Evolutionary conservation across 37 sponge, comb jelly and placozoan species (phyloP).

Genomic region (Bolinopsis microptera): DNA sequence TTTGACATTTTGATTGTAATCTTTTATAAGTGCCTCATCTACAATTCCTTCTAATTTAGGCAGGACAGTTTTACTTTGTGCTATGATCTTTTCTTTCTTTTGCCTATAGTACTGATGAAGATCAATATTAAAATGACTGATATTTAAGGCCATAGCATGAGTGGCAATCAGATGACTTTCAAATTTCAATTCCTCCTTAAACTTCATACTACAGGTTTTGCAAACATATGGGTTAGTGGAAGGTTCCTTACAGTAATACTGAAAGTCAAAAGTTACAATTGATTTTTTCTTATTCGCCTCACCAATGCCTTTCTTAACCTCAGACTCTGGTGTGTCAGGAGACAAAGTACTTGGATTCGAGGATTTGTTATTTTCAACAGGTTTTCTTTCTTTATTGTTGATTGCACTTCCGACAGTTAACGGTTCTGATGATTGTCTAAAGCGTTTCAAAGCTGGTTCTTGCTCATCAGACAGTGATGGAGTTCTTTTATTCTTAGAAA

Average conservation of each 20-base stretch:
- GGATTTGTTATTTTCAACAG: background rate
- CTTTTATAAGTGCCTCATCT: background rate
- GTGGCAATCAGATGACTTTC: conserved; percentile 44
- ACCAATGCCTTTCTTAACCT: background rate
- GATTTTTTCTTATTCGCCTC: background rate
- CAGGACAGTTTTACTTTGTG: background rate
- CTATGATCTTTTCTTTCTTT: background rate
- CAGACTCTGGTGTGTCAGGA: background rate
- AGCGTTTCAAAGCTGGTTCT: background rate
- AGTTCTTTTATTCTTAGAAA: background rate
- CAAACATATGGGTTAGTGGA: background rate
- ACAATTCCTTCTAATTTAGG: conserved; percentile 22
- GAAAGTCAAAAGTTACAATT: conserved; percentile 25
- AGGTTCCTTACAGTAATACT: background rate
- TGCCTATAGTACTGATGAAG: conserved; percentile 46
- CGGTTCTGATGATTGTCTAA: background rate
- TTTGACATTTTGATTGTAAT: conserved; percentile 58
- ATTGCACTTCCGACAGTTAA: background rate
- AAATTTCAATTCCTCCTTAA: conserved; percentile 43
- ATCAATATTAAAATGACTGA: conserved; percentile 18
- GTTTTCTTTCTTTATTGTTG: background rate
- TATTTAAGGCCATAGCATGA: conserved; percentile 38
- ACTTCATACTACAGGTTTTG: conserved; percentile 18
- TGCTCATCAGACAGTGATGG: background rate
- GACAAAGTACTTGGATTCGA: background rate